A percentile compares a stretch with the other conserved stretches of the same genome.
phyloP scores from a whole-genome alignment of 2,888 invertebrate species.

The Agapostemon virescens region DNA sequence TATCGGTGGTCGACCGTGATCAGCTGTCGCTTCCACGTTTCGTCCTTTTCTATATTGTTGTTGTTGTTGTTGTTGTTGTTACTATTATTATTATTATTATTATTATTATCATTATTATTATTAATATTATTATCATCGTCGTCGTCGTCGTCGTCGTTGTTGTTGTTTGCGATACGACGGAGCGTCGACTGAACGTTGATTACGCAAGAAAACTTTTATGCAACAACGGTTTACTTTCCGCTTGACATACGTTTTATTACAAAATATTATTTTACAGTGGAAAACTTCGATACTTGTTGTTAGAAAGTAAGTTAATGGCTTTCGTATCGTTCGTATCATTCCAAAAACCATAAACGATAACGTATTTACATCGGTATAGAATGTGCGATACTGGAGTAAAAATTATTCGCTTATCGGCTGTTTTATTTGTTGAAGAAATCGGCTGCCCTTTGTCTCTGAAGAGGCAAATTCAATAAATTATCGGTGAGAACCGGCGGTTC shows the following conservation, averaged over 20 bases:
- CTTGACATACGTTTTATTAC: slow-evolving; percentile 32
- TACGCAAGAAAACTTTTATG: neutral
- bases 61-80: neutral
- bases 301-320: slow-evolving; percentile 27
- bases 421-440: slow-evolving; percentile 86
- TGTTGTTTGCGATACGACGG: neutral
- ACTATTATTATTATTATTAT: too few species aligned
- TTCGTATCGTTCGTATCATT: neutral
- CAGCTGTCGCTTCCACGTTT: slow-evolving; percentile 25
- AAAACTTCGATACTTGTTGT: slow-evolving; percentile 23
- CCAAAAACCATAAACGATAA: slow-evolving; percentile 11
- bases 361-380: slow-evolving; percentile 50
- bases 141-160: neutral
- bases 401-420: neutral
- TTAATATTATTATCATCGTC: too few species aligned
- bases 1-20: slow-evolving; percentile 20
- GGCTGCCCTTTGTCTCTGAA: slow-evolving; percentile 88
- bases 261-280: slow-evolving; percentile 39
- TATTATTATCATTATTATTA: neutral
- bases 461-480: slow-evolving; percentile 90
- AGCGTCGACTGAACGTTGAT: neutral
- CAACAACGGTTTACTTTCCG: neutral
- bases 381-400: neutral
- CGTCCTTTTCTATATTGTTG: neutral
- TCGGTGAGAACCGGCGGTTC: slow-evolving; percentile 85